These are phyloP conservation scores for Sicus ferrugineus DNA, from an alignment of 2,888 invertebrate genomes.

Conservation along the genomic window DNA sequence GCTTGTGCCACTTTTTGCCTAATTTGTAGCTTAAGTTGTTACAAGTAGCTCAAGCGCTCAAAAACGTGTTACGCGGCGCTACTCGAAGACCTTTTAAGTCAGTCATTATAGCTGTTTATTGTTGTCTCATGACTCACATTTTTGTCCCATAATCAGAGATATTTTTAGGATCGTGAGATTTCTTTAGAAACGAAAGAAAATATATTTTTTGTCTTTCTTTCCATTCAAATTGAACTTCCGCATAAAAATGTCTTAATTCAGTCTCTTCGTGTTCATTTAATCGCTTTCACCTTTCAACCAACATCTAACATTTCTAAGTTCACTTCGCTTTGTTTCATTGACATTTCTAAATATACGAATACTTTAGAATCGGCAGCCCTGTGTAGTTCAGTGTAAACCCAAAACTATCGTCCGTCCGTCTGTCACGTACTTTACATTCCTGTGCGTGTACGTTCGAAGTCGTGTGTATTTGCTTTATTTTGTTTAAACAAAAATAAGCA, in stretches of 20 bases:
- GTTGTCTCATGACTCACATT: not conserved
- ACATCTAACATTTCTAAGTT: not conserved
- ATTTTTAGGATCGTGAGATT: no score
- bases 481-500: not conserved
- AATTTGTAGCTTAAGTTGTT: not conserved
- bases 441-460: not conserved
- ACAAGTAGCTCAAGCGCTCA: not conserved
- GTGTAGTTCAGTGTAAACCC: not conserved
- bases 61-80: not conserved
- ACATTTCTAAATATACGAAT: not conserved
- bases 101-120: not conserved
- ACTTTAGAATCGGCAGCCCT: not conserved
- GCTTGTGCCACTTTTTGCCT: not conserved
- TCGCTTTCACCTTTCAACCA: not conserved
- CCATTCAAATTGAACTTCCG: no score
- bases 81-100: not conserved
- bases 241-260: no score
- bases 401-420: not conserved
- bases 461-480: not conserved
- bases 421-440: conserved; percentile 7
- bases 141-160: no score
- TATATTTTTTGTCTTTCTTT: no score
- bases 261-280: no score
- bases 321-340: not conserved
- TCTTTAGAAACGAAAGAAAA: no score